These are phyloP conservation scores for Synanthedon vespiformis DNA, from an alignment of 2,888 invertebrate genomes.

Conservation along the genomic window DNA sequence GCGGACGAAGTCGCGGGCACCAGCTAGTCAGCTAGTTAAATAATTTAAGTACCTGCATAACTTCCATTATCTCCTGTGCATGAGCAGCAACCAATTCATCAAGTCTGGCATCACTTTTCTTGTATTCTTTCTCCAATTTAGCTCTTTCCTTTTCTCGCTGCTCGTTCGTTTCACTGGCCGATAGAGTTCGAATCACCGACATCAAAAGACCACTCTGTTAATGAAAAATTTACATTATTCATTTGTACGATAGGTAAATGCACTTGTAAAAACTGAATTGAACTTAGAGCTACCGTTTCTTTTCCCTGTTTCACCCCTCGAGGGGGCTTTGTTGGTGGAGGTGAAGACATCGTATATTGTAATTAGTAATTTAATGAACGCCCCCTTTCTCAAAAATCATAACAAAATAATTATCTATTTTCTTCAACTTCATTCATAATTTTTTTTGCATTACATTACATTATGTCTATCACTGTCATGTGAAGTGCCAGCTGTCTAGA, in stretches of 20 bases:
- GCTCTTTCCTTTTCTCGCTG: conserved; percentile 93
- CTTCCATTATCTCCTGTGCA: conserved; percentile 87
- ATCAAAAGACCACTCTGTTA: conserved; percentile 86
- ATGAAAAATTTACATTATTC: not conserved
- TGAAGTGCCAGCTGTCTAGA: too few relatives aligned
- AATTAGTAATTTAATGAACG: not conserved
- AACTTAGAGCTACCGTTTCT: conserved; percentile 78
- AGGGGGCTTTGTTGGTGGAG: conserved; percentile 87
- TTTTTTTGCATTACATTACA: too few relatives aligned
- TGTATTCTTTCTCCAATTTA: conserved; percentile 93
- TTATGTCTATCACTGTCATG: too few relatives aligned
- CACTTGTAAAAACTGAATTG: not conserved
- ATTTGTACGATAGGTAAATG: too few relatives aligned
- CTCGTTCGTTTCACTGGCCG: conserved; percentile 93
- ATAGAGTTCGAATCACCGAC: conserved; percentile 94
- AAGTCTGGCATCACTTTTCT: conserved; percentile 88
- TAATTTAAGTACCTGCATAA: conserved; percentile 72
- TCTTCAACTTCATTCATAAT: too few relatives aligned
- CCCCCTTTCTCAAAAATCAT: too few relatives aligned
- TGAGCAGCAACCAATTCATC: conserved; percentile 90
- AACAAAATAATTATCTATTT: too few relatives aligned
- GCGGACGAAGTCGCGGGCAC: too few relatives aligned
- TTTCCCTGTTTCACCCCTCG: conserved; percentile 87
- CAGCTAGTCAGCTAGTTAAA: too few relatives aligned
- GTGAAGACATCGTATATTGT: conserved; percentile 72